A percentile compares a stretch with the other conserved stretches of the same genome.
Evolutionary conservation across 2,888 invertebrate species (phyloP).

Genomic region (Lasioglossum leucozonium): DNA sequence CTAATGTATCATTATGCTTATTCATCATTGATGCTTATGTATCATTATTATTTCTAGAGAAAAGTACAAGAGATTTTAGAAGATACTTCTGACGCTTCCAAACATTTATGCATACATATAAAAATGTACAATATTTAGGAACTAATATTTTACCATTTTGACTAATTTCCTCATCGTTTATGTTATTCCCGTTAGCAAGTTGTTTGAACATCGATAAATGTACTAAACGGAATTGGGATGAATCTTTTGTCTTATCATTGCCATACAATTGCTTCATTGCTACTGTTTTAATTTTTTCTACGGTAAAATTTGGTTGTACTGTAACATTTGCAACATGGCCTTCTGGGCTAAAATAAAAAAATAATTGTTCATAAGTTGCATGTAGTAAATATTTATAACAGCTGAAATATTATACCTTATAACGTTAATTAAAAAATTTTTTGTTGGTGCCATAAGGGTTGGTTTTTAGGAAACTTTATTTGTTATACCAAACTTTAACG

Average conservation of each 20-base stretch:
- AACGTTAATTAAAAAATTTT: slow-evolving; percentile 77
- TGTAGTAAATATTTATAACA: neutral
- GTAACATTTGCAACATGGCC: slow-evolving; percentile 75
- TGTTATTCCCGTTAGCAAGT: slow-evolving; percentile 75
- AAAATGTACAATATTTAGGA: slow-evolving; percentile 5
- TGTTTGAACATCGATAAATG: slow-evolving; percentile 74
- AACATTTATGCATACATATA: neutral
- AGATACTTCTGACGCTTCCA: neutral
- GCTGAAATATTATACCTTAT: slow-evolving; percentile 75
- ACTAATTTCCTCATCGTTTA: slow-evolving; percentile 76
- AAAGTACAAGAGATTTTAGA: neutral
- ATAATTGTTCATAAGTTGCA: slow-evolving; percentile 2
- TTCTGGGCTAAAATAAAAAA: slow-evolving; percentile 72
- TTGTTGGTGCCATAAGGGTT: slow-evolving; percentile 69
- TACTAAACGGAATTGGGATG: slow-evolving; percentile 77
- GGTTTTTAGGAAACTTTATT: neutral
- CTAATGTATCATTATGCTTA: too few relatives aligned
- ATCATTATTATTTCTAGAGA: neutral
- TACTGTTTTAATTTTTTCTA: slow-evolving; percentile 78
- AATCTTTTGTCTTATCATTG: slow-evolving; percentile 67
- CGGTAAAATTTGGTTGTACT: slow-evolving; percentile 76
- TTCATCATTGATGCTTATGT: too few relatives aligned
- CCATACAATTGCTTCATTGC: slow-evolving; percentile 81
- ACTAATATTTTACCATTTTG: slow-evolving; percentile 73
- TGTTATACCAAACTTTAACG: neutral